phyloP scores from a whole-genome alignment of 2,888 invertebrate genomes.

The Alcis repandata region DNA sequence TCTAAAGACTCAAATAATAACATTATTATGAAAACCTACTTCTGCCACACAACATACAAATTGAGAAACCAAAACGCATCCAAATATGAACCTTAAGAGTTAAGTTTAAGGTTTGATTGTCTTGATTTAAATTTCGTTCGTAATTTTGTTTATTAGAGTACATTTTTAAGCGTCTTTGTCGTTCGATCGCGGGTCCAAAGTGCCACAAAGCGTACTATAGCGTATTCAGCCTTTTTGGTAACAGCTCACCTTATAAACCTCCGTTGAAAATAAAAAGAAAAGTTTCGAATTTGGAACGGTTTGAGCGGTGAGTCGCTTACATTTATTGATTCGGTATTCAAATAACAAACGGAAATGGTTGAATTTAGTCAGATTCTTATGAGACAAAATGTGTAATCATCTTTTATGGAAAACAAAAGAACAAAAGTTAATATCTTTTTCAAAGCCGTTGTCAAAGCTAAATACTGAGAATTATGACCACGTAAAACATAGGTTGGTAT shows the following conservation, averaged over 20 bases:
- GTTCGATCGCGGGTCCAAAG: constrained; percentile 74
- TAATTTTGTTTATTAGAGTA: constrained; percentile 63
- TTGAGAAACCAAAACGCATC: constrained; percentile 28
- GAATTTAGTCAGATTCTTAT: constrained; percentile 27
- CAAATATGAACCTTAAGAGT: constrained; percentile 51
- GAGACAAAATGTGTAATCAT: constrained; percentile 47
- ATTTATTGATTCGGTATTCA: constrained; percentile 39
- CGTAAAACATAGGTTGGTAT: too few relatives aligned
- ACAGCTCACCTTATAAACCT: constrained; percentile 57
- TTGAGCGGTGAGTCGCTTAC: constrained; percentile 35
- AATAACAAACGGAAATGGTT: constrained; percentile 40
- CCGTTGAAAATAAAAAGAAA: constrained; percentile 54
- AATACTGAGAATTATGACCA: too few relatives aligned
- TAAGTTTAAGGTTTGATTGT: constrained; percentile 32
- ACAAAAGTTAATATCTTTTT: background rate
- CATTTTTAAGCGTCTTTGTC: constrained; percentile 81
- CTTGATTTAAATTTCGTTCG: constrained; percentile 27
- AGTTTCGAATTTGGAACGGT: constrained; percentile 41
- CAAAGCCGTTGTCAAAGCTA: too few relatives aligned
- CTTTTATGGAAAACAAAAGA: constrained; percentile 33
- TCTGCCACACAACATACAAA: constrained; percentile 46
- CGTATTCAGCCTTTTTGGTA: constrained; percentile 70
- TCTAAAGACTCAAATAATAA: constrained; percentile 76
- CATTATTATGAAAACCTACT: constrained; percentile 76
- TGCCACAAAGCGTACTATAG: constrained; percentile 70